These are phyloP conservation scores for Triops longicaudatus DNA, from an alignment of 1,140 invertebrate species.

Conservation along the genomic window DNA sequence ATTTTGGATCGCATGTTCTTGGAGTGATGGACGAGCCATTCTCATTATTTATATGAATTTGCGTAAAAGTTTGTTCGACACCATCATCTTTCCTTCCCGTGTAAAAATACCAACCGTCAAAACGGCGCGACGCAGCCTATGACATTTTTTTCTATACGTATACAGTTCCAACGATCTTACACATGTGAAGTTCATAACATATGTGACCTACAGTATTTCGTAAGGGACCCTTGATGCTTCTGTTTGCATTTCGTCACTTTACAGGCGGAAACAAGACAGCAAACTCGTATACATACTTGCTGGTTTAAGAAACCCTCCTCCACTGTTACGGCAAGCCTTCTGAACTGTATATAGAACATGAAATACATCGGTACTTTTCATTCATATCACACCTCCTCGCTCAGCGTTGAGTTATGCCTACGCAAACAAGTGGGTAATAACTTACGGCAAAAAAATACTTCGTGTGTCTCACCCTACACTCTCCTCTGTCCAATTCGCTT, in stretches of 20 bases:
- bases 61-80: background rate
- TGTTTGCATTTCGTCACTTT: background rate
- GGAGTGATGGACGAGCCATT: background rate
- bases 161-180: background rate
- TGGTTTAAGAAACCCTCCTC: background rate
- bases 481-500: background rate
- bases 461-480: background rate
- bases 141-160: background rate
- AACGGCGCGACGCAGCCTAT: background rate
- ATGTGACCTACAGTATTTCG: constrained; percentile 1
- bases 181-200: background rate
- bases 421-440: too few relatives aligned
- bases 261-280: background rate
- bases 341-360: background rate
- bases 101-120: background rate
- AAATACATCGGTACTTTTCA: background rate
- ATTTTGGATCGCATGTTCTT: background rate
- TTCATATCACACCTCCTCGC: too few relatives aligned
- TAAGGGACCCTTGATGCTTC: background rate
- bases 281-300: background rate
- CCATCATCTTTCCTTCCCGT: background rate
- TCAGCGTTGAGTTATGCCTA: too few relatives aligned
- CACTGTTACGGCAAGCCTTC: background rate
- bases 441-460: background rate
- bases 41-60: background rate